Percentiles rank a stretch among this genome's conserved stretches.
Evolutionary conservation across 2,888 invertebrate species (phyloP).

Genomic region (Papilio demoleus): DNA sequence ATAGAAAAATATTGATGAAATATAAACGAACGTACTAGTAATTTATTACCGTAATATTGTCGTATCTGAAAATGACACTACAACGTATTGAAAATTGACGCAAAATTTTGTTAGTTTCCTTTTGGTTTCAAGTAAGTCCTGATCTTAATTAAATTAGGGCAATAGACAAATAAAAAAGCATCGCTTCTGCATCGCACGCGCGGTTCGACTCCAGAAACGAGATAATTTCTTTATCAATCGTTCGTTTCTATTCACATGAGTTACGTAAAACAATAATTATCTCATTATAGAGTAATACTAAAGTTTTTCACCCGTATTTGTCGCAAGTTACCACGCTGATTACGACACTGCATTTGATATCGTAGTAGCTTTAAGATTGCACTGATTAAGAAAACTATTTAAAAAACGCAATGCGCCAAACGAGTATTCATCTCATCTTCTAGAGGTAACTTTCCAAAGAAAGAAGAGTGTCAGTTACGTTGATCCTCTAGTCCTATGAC

Average conservation of each 20-base stretch:
- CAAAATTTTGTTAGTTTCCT: too few species aligned
- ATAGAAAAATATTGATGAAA: background rate
- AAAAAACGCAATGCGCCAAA: too few species aligned
- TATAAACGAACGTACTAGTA: too few species aligned
- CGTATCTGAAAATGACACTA: too few species aligned
- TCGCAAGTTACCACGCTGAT: background rate
- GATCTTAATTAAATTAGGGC: background rate
- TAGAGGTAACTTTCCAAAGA: too few species aligned
- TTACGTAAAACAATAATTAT: conserved; percentile 33
- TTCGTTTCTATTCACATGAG: conserved; percentile 25
- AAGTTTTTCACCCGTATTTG: conserved; percentile 15
- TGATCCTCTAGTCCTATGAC: too few species aligned
- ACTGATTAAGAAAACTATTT: background rate
- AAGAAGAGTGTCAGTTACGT: too few species aligned
- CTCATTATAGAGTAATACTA: conserved; percentile 15
- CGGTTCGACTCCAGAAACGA: conserved; percentile 1
- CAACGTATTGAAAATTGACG: too few species aligned
- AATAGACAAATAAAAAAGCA: background rate
- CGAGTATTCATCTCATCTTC: too few species aligned
- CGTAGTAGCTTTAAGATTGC: background rate
- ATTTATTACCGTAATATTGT: too few species aligned
- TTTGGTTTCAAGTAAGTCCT: too few species aligned
- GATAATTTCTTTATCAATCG: conserved; percentile 37
- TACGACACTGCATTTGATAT: background rate
- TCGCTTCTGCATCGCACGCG: conserved; percentile 11